Conservation (phyloP, 1,140 invertebrate genomes). For the Xylocopa sonorina region DNA sequence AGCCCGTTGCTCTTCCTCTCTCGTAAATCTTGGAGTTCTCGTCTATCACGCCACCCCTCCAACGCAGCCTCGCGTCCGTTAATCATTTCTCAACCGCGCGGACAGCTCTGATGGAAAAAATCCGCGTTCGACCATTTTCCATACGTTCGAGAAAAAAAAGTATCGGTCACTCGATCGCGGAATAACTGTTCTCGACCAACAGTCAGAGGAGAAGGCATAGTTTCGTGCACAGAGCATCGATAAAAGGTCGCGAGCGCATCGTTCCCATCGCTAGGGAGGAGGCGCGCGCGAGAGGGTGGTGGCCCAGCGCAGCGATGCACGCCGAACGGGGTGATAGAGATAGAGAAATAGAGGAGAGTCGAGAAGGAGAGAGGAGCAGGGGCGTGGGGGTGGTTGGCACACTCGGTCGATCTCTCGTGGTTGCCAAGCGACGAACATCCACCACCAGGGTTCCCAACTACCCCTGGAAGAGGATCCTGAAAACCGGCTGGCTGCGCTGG, state of each 20-base stretch:
- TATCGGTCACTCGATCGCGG: neutral
- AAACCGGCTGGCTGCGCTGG: slow-evolving; percentile 44
- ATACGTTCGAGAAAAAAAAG: neutral
- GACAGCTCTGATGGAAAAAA: too few relatives aligned
- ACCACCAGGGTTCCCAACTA: slow-evolving; percentile 58
- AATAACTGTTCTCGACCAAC: neutral
- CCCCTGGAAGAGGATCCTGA: slow-evolving; percentile 50
- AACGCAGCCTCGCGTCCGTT: neutral
- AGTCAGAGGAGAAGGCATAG: neutral
- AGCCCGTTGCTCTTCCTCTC: slow-evolving; percentile 15
- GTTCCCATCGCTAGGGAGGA: slow-evolving; percentile 35
- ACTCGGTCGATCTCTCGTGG: slow-evolving; percentile 80
- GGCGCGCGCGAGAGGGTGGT: slow-evolving; percentile 53
- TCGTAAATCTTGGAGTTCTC: slow-evolving; percentile 35
- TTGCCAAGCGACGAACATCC: slow-evolving; percentile 80
- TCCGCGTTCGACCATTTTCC: too few relatives aligned
- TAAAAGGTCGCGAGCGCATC: slow-evolving; percentile 1
- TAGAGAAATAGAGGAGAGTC: neutral
- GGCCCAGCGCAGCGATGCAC: slow-evolving; percentile 29
- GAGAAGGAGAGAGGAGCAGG: neutral
- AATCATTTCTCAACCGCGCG: too few relatives aligned
- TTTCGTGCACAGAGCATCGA: neutral
- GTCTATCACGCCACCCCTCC: slow-evolving; percentile 21
- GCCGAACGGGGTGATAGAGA: neutral
- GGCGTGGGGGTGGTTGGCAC: slow-evolving; percentile 55